phyloP scores from a whole-genome alignment of 2,113 vertebrate genomes.

The Cottus gobio region DNA sequence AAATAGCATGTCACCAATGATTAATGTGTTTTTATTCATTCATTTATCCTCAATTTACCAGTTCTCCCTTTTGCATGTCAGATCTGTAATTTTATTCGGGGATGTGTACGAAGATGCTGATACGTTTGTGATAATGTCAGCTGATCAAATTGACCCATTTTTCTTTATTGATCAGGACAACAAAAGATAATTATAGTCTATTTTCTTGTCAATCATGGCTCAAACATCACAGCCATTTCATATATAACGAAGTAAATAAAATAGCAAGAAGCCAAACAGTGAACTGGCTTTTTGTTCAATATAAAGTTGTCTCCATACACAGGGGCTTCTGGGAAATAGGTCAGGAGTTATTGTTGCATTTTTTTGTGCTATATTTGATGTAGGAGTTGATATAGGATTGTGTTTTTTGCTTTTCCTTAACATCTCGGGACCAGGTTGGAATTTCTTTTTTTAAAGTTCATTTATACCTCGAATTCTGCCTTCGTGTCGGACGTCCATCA shows the following conservation, averaged over 20 bases:
- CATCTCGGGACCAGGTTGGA: not conserved
- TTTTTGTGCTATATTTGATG: not conserved
- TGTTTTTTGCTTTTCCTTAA: not conserved
- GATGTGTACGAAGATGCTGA: too few species aligned
- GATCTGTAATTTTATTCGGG: too few species aligned
- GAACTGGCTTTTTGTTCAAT: not conserved
- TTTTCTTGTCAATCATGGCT: not conserved
- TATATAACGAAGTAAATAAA: not conserved
- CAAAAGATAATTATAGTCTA: not conserved
- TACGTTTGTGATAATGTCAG: too few species aligned
- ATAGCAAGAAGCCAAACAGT: not conserved
- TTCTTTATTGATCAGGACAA: too few species aligned
- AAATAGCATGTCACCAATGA: not conserved
- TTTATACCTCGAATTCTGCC: not conserved
- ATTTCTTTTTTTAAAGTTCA: too few species aligned
- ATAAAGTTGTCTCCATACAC: not conserved
- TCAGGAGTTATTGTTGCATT: not conserved
- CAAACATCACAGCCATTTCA: not conserved
- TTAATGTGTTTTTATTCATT: not conserved
- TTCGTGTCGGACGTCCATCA: slow-evolving; percentile 18
- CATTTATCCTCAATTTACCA: too few species aligned
- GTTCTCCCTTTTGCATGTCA: too few species aligned
- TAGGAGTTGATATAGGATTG: too few species aligned
- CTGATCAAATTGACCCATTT: too few species aligned
- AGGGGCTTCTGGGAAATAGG: not conserved